Conservation (phyloP, 1,140 invertebrate species). For the Capitella teleta region DNA sequence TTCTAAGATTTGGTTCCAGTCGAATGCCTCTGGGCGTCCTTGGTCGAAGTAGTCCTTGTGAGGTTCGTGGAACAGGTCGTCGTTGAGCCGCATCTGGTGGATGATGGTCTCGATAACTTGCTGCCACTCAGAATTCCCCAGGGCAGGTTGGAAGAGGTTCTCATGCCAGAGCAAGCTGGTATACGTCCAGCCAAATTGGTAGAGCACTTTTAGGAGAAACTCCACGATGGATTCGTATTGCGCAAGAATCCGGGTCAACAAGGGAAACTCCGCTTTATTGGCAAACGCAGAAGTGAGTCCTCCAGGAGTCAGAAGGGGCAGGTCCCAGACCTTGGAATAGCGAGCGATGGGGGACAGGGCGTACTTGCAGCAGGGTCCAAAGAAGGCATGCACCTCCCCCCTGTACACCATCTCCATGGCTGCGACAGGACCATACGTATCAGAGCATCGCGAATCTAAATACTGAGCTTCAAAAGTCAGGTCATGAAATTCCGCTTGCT, state of each 20-base stretch:
- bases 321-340: conserved; percentile 73
- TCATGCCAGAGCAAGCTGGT: conserved; percentile 51
- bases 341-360: conserved; percentile 79
- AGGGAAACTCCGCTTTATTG: conserved; percentile 48
- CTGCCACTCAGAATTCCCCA: not conserved
- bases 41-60: not conserved
- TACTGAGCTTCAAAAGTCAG: not conserved
- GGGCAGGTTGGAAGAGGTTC: not conserved
- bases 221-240: conserved; percentile 47
- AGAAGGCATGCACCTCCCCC: conserved; percentile 57
- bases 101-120: not conserved
- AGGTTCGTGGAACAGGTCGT: not conserved
- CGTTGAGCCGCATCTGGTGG: not conserved
- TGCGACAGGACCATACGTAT: conserved; percentile 49
- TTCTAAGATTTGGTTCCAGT: not conserved
- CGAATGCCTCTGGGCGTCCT: not conserved
- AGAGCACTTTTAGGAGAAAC: conserved; percentile 50
- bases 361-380: conserved; percentile 85
- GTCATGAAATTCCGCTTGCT: no score
- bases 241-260: conserved; percentile 73
- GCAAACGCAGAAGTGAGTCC: conserved; percentile 69
- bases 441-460: conserved; percentile 63
- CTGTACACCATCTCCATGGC: conserved; percentile 25
- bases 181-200: conserved; percentile 54
- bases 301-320: conserved; percentile 77